These are phyloP conservation scores for Trichoplusia ni DNA, from an alignment of 1,140 invertebrate genomes.

Conservation along the genomic window DNA sequence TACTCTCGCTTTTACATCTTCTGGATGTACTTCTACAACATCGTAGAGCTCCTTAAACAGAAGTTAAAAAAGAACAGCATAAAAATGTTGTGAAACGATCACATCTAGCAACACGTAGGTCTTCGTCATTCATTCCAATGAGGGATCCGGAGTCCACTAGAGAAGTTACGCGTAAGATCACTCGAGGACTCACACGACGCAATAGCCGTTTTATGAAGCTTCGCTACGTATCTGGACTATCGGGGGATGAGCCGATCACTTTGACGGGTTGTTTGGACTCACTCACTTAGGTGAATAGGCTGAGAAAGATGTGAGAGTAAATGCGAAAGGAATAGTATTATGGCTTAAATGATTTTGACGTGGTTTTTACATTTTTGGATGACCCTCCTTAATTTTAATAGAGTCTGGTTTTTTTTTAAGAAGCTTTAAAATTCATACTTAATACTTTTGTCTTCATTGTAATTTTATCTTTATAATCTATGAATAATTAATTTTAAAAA, in stretches of 20 bases:
- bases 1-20: no score
- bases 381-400: no score
- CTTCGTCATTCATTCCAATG: constrained; percentile 13
- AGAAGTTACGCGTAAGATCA: constrained; percentile 34
- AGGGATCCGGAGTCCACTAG: constrained; percentile 29
- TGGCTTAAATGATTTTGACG: no score
- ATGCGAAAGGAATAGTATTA: no score
- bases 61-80: background rate
- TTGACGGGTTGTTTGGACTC: background rate
- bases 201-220: constrained; percentile 39
- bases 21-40: no score
- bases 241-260: background rate
- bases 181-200: constrained; percentile 30
- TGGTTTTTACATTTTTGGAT: no score
- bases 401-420: no score
- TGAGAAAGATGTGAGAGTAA: background rate
- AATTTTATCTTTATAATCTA: no score
- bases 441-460: no score
- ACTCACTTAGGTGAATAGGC: background rate
- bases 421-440: no score
- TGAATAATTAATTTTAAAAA: no score
- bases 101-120: background rate
- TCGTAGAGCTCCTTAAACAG: background rate
- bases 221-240: constrained; percentile 14
- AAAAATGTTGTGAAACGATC: background rate